Percentiles rank a stretch among this genome's conserved stretches.
These are phyloP conservation scores for Anthonomus grandis DNA, from an alignment of 1,140 invertebrate species.

Conservation along the genomic window DNA sequence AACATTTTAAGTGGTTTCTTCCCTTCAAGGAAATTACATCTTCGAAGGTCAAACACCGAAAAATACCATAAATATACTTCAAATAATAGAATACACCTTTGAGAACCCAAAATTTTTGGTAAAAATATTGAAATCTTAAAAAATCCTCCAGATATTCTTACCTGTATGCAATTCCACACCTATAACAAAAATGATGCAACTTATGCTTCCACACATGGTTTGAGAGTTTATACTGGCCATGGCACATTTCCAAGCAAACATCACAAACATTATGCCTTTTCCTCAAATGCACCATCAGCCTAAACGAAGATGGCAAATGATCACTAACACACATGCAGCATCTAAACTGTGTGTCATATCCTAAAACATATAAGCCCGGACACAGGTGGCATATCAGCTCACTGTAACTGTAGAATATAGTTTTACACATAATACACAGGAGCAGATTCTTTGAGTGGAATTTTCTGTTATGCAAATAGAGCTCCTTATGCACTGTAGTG, in stretches of 20 bases:
- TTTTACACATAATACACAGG: constrained; percentile 80
- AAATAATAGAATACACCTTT: no score
- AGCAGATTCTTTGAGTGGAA: constrained; percentile 78
- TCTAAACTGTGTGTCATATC: constrained; percentile 62
- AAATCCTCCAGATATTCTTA: constrained; percentile 2
- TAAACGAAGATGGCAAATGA: constrained; percentile 74
- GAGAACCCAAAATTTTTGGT: no score
- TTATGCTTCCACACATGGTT: constrained; percentile 88
- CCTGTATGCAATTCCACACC: constrained; percentile 78
- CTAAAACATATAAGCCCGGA: constrained; percentile 68
- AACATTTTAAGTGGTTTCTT: no score
- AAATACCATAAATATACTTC: no score
- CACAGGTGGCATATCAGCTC: constrained; percentile 81
- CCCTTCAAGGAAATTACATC: no score
- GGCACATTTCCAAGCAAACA: constrained; percentile 76
- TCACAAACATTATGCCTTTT: constrained; percentile 81
- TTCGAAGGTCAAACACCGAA: no score
- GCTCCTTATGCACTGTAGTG: constrained; percentile 72
- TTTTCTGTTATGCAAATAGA: constrained; percentile 79
- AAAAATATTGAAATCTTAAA: no score
- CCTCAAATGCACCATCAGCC: constrained; percentile 79
- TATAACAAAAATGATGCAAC: constrained; percentile 77
- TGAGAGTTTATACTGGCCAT: constrained; percentile 72
- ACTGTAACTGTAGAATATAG: constrained; percentile 80
- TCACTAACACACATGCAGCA: constrained; percentile 73